phyloP scores from a whole-genome alignment of 2,797 vertebrate species.

The Clarias platycephalus region DNA sequence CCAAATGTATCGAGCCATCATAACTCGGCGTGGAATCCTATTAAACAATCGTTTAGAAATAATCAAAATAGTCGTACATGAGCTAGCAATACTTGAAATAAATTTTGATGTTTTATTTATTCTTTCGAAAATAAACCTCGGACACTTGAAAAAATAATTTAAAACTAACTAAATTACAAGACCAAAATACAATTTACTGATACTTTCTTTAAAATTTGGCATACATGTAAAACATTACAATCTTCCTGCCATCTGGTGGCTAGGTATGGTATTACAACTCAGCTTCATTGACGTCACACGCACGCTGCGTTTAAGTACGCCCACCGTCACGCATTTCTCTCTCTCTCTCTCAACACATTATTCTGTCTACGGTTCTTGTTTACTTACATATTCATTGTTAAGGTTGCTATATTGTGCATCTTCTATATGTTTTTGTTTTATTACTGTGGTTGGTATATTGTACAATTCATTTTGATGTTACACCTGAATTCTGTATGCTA shows the following conservation, averaged over 20 bases:
- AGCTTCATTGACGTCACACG: background rate
- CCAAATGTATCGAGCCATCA: background rate
- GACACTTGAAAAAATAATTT: background rate
- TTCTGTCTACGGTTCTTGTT: too few species aligned
- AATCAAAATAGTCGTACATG: background rate
- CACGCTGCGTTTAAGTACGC: background rate
- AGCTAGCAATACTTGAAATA: background rate
- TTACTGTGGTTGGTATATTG: too few species aligned
- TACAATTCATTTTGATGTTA: too few species aligned
- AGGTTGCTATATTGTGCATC: too few species aligned
- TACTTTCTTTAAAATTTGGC: background rate
- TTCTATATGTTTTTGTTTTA: too few species aligned
- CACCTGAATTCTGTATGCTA: too few species aligned
- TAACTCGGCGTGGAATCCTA: background rate
- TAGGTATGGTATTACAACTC: background rate
- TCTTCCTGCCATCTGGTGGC: background rate
- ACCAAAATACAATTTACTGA: background rate
- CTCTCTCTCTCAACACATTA: too few species aligned
- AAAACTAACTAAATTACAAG: background rate
- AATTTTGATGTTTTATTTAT: background rate
- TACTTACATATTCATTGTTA: too few species aligned
- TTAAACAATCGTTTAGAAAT: too few species aligned
- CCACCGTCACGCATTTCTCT: too few species aligned
- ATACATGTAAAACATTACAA: background rate
- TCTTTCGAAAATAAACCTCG: background rate